phyloP scores from a whole-genome alignment of 2,797 vertebrate species.

The Hipposideros larvatus region DNA sequence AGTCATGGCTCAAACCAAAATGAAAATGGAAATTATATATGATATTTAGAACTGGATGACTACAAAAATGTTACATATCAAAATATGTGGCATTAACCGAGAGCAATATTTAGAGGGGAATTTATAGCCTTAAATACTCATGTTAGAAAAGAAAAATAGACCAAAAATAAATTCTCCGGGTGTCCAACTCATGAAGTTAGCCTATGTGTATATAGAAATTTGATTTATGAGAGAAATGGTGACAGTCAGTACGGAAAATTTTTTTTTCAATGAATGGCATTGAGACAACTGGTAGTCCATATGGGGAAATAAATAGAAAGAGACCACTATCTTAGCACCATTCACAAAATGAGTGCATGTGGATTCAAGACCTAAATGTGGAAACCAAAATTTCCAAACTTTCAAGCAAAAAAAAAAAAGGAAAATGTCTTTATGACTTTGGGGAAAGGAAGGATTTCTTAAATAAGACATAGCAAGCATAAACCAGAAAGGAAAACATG shows the following conservation, averaged over 20 bases:
- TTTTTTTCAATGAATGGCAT: not conserved
- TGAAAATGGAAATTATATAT: not conserved
- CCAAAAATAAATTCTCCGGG: not conserved
- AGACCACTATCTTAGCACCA: not conserved
- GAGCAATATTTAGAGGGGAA: not conserved
- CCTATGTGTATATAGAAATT: not conserved
- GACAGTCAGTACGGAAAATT: not conserved
- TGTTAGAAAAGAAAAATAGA: not conserved
- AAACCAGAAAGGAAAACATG: not conserved
- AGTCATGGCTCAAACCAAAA: not conserved
- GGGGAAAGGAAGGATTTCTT: not conserved
- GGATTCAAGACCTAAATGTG: not conserved
- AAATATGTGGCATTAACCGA: not conserved
- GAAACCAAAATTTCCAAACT: slow-evolving; percentile 14
- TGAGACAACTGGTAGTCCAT: not conserved
- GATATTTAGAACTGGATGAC: not conserved
- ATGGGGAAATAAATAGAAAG: not conserved
- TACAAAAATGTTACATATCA: not conserved
- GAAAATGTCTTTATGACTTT: not conserved
- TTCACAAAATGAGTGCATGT: not conserved
- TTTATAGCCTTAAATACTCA: not conserved
- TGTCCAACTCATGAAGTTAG: not conserved
- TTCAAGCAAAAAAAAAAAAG: not conserved
- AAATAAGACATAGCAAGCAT: slow-evolving; percentile 5
- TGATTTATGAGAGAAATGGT: not conserved